Evolutionary conservation across 2,113 vertebrate genomes (phyloP).

Genomic region (Elgaria multicarinata): DNA sequence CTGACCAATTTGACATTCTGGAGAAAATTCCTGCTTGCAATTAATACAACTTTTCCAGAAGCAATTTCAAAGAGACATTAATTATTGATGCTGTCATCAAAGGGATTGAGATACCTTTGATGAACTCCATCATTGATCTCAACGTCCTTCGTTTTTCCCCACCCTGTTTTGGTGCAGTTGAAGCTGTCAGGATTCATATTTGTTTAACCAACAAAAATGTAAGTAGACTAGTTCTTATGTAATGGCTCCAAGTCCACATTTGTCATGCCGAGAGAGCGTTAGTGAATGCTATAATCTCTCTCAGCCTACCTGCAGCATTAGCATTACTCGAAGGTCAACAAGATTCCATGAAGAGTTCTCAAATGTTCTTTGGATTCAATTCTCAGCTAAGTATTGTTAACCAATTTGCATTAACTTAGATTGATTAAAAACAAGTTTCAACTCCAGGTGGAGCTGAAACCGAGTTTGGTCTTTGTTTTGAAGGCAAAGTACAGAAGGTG

Average conservation of each 20-base stretch:
- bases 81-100: background rate
- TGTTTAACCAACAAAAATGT: background rate
- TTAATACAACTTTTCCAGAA: background rate
- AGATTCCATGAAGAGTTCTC: background rate
- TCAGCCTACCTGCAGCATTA: background rate
- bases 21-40: background rate
- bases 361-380: background rate
- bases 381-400: background rate
- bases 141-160: background rate
- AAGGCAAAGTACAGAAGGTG: background rate
- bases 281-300: background rate
- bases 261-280: background rate
- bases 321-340: background rate
- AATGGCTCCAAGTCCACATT: background rate
- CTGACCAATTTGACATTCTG: background rate
- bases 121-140: background rate
- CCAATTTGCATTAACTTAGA: background rate
- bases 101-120: background rate
- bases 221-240: background rate
- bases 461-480: background rate
- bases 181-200: conserved; percentile 7
- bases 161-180: background rate
- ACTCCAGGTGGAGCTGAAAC: background rate
- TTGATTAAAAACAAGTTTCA: background rate
- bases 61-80: background rate